phyloP scores from a whole-genome alignment of 2,888 invertebrate genomes.

The Sialis lutaria region DNA sequence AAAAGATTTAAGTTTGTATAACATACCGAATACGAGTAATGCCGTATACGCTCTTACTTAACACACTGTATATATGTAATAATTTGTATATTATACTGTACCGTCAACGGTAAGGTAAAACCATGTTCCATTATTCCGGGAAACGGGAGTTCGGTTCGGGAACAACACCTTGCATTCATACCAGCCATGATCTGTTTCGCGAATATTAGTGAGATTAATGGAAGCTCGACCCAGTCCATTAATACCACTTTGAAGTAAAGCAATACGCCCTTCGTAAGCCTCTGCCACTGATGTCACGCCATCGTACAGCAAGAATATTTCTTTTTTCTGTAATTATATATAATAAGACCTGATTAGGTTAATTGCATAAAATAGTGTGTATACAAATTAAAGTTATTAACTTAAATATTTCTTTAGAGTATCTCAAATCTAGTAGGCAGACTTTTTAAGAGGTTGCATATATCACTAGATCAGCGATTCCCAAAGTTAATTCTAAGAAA shows the following conservation, averaged over 20 bases:
- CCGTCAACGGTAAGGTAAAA: constrained; percentile 62
- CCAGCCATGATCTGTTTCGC: constrained; percentile 80
- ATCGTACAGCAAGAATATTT: constrained; percentile 58
- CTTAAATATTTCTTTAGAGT: no score
- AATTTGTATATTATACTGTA: not conserved
- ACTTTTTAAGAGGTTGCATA: no score
- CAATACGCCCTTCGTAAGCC: constrained; percentile 54
- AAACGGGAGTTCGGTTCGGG: constrained; percentile 72
- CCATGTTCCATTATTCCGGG: constrained; percentile 78
- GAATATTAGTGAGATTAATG: constrained; percentile 71
- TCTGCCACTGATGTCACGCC: constrained; percentile 48
- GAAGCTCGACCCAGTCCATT: constrained; percentile 43
- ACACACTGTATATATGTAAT: no score
- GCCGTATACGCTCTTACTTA: no score
- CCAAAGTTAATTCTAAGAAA: no score
- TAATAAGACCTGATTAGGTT: no score
- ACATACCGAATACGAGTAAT: no score
- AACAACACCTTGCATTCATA: constrained; percentile 81
- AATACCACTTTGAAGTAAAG: constrained; percentile 40
- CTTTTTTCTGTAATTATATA: constrained; percentile 1
- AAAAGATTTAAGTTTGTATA: no score
- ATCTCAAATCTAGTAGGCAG: no score
- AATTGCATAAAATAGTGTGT: no score
- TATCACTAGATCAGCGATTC: no score
- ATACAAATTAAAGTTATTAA: no score